These are phyloP conservation scores for Lamproptera curius DNA, from an alignment of 2,888 invertebrate species.

Conservation along the genomic window DNA sequence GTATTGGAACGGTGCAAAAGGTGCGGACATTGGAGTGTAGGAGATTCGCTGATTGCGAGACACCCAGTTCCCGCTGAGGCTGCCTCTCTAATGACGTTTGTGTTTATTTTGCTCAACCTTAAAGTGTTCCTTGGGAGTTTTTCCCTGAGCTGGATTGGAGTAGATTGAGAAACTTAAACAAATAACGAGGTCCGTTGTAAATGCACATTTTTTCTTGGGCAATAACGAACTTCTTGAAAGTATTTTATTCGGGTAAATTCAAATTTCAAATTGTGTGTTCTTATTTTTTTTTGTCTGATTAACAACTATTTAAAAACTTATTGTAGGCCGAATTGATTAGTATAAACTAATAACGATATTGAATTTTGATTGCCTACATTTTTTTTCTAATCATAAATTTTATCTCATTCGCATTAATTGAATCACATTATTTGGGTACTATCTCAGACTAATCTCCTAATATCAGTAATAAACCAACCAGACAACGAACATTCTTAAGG, in stretches of 20 bases:
- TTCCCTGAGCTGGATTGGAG: constrained; percentile 23
- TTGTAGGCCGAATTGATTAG: too few relatives aligned
- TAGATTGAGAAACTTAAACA: constrained; percentile 21
- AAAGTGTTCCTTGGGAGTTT: constrained; percentile 36
- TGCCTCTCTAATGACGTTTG: constrained; percentile 47
- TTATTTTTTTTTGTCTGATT: too few relatives aligned
- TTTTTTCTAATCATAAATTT: too few relatives aligned
- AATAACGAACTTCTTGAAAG: too few relatives aligned
- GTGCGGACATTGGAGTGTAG: constrained; percentile 36
- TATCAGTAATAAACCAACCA: background rate
- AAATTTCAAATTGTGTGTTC: too few relatives aligned
- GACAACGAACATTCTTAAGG: background rate
- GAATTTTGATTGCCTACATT: too few relatives aligned
- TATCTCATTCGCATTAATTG: too few relatives aligned
- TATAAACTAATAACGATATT: too few relatives aligned
- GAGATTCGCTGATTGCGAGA: constrained; percentile 55
- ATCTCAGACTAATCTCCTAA: too few relatives aligned
- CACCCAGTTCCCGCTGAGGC: constrained; percentile 32
- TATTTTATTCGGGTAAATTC: too few relatives aligned
- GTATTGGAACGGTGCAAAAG: constrained; percentile 27
- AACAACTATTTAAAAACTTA: too few relatives aligned
- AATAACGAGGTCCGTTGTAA: constrained; percentile 16
- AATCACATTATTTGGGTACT: too few relatives aligned
- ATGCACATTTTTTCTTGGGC: background rate
- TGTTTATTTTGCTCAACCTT: constrained; percentile 56